Conservation (phyloP, 1,140 invertebrate genomes). For the Bombus difficillimus region DNA sequence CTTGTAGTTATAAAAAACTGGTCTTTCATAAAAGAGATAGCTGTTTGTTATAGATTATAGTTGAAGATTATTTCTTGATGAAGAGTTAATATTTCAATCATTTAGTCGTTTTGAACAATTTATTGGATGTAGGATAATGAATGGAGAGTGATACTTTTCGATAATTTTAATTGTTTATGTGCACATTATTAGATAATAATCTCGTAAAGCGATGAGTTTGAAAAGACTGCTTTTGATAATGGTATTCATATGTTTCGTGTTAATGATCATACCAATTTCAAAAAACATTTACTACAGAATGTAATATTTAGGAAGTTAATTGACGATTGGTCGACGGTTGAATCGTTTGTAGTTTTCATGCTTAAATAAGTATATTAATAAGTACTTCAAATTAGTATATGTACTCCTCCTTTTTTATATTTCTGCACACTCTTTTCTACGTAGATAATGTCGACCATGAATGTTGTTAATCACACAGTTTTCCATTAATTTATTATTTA, state of each 20-base stretch:
- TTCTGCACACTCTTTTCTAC: background rate
- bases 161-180: background rate
- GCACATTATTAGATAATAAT: background rate
- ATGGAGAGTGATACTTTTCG: constrained; percentile 7
- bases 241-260: background rate
- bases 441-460: constrained; percentile 58
- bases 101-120: background rate
- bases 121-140: background rate
- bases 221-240: constrained; percentile 41
- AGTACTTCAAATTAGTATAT: background rate
- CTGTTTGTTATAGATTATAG: background rate
- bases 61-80: background rate
- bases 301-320: background rate
- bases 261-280: background rate
- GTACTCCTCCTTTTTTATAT: background rate
- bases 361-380: background rate
- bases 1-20: background rate
- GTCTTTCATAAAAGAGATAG: constrained; percentile 14
- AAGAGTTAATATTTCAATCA: background rate
- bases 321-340: constrained; percentile 65
- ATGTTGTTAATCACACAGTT: constrained; percentile 29
- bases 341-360: background rate
- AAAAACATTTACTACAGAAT: constrained; percentile 11
- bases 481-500: constrained; percentile 64
- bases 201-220: constrained; percentile 4